phyloP scores from a whole-genome alignment of 1,140 invertebrate genomes.

The Drosophila pachea region DNA sequence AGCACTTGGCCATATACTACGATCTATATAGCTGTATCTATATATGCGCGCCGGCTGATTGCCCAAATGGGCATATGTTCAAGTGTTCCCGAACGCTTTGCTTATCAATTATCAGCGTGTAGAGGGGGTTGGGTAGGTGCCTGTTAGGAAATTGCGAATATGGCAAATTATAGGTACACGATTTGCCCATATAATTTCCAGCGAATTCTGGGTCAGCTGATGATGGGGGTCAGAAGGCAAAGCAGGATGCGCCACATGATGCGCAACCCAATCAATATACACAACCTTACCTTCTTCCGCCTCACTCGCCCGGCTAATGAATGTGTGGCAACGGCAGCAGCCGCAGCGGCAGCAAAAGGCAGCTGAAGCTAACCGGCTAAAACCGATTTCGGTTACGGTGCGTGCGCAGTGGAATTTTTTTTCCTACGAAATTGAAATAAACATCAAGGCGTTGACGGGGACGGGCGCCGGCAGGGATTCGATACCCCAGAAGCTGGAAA shows the following conservation, averaged over 20 bases:
- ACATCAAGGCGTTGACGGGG: not conserved
- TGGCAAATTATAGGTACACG: too few species aligned
- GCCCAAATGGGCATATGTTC: constrained; percentile 42
- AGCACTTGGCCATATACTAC: constrained; percentile 17
- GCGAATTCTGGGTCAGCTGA: not conserved
- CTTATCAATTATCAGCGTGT: constrained; percentile 38
- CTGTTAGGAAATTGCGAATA: too few species aligned
- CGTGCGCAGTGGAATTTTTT: constrained; percentile 40
- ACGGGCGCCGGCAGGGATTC: not conserved
- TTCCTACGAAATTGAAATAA: constrained; percentile 1
- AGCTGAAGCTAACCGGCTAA: constrained; percentile 21
- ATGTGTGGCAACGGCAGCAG: not conserved
- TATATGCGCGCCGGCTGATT: constrained; percentile 17
- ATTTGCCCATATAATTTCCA: too few species aligned
- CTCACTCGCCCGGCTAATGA: constrained; percentile 1
- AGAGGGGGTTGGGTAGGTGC: not conserved
- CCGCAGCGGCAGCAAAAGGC: not conserved
- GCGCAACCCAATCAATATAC: constrained; percentile 21
- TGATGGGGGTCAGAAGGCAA: not conserved
- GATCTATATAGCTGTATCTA: constrained; percentile 32
- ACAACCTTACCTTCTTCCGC: not conserved
- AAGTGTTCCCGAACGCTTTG: constrained; percentile 36
- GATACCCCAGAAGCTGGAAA: not conserved
- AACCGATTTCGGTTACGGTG: constrained; percentile 25
- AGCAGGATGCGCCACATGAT: constrained; percentile 1